These are phyloP conservation scores for Drosophila meridionalis DNA, from an alignment of 2,888 invertebrate species.

Conservation along the genomic window DNA sequence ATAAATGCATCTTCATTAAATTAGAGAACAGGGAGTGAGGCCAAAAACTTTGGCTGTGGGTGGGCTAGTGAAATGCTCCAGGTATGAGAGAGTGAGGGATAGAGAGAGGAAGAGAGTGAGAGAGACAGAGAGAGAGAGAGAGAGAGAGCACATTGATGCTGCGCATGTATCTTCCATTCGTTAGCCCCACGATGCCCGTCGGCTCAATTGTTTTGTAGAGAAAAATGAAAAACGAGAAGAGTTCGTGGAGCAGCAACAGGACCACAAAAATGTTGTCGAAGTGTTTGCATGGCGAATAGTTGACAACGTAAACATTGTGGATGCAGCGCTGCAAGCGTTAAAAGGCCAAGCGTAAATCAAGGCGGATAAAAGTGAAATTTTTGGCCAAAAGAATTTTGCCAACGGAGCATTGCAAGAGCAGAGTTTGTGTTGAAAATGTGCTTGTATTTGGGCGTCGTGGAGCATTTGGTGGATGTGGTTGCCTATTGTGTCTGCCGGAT, in stretches of 20 bases:
- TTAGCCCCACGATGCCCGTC: slow-evolving; percentile 11
- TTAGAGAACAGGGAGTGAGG: slow-evolving; percentile 7
- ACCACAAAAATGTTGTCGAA: slow-evolving; percentile 27
- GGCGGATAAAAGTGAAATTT: slow-evolving; percentile 3
- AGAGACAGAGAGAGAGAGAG: not conserved
- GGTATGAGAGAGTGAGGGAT: not conserved
- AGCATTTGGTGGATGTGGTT: slow-evolving; percentile 77
- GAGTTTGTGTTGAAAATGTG: slow-evolving; percentile 63
- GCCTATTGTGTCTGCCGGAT: slow-evolving; percentile 80
- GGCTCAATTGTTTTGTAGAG: slow-evolving; percentile 46
- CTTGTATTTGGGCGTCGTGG: slow-evolving; percentile 79
- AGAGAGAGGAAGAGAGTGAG: not conserved
- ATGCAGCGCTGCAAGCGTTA: slow-evolving; percentile 19
- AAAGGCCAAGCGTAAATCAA: slow-evolving; percentile 7
- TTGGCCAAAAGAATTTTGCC: not conserved
- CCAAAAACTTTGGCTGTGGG: not conserved
- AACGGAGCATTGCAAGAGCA: not conserved
- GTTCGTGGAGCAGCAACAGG: slow-evolving; percentile 63
- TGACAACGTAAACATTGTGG: slow-evolving; percentile 41
- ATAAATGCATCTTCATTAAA: slow-evolving; percentile 6
- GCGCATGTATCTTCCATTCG: slow-evolving; percentile 37
- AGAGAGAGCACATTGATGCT: slow-evolving; percentile 7
- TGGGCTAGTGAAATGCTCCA: not conserved
- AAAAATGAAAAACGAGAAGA: slow-evolving; percentile 40
- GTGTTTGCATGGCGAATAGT: slow-evolving; percentile 49